These are phyloP conservation scores for Oscheius sp. DNA, from an alignment of 2,888 invertebrate species.

Conservation along the genomic window DNA sequence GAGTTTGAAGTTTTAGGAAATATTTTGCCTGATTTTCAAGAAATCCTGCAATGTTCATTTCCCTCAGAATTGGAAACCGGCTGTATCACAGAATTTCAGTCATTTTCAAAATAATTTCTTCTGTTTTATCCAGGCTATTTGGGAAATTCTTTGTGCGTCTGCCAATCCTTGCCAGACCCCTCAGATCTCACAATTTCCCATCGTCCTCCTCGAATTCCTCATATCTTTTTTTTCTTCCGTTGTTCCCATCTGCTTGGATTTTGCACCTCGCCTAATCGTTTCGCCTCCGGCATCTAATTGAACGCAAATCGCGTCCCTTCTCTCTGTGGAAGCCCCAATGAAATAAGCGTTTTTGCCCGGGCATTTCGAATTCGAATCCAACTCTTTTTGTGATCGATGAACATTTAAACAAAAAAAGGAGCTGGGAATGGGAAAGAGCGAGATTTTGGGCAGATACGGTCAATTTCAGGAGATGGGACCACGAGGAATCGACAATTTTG, in stretches of 20 bases:
- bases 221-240: not conserved
- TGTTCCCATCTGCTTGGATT: not conserved
- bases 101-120: too few relatives aligned
- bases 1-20: too few relatives aligned
- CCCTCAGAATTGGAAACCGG: too few relatives aligned
- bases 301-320: not conserved
- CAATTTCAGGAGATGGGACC: not conserved
- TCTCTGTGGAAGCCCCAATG: conserved; percentile 2
- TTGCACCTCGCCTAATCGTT: conserved; percentile 7
- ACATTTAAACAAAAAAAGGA: not conserved
- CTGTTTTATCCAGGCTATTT: too few relatives aligned
- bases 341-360: conserved; percentile 2
- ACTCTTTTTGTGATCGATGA: not conserved
- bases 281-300: conserved; percentile 15
- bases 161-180: too few relatives aligned
- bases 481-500: not conserved
- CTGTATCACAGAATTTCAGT: too few relatives aligned
- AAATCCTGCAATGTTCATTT: too few relatives aligned
- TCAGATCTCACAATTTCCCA: too few relatives aligned
- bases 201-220: not conserved
- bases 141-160: too few relatives aligned
- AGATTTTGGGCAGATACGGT: not conserved
- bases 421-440: not conserved
- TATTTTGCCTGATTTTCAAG: too few relatives aligned
- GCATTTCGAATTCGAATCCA: too few relatives aligned